phyloP scores from a whole-genome alignment of 2,797 vertebrate genomes.

The Peromyscus nudipes region DNA sequence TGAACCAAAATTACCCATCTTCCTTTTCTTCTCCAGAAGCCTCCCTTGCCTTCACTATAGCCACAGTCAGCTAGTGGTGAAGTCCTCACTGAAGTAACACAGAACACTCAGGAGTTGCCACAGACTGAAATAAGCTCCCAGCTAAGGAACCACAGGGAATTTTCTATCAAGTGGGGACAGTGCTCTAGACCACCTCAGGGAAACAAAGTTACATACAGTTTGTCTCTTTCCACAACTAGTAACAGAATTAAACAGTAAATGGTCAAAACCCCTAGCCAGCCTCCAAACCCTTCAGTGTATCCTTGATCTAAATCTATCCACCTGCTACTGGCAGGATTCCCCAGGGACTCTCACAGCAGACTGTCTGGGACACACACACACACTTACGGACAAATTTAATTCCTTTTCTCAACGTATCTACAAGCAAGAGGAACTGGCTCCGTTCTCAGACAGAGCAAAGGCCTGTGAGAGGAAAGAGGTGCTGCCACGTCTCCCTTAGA shows the following conservation, averaged over 20 bases:
- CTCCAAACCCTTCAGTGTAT: background rate
- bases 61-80: background rate
- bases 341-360: background rate
- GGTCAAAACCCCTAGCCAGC: background rate
- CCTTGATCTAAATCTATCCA: background rate
- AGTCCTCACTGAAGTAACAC: background rate
- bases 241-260: background rate
- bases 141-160: too few relatives aligned
- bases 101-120: background rate
- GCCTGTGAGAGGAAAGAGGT: background rate
- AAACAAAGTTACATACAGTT: background rate
- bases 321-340: background rate
- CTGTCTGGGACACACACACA: background rate
- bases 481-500: conserved; percentile 63
- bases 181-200: background rate
- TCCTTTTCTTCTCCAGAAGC: background rate
- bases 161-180: background rate
- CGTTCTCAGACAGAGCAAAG: conserved; percentile 78
- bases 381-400: conserved; percentile 63
- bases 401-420: background rate
- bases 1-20: background rate
- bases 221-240: background rate
- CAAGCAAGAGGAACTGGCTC: conserved; percentile 78
- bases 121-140: background rate
- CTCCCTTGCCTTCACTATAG: background rate